Conservation (phyloP, 2,888 invertebrate species). For the Apocheima hispidaria region DNA sequence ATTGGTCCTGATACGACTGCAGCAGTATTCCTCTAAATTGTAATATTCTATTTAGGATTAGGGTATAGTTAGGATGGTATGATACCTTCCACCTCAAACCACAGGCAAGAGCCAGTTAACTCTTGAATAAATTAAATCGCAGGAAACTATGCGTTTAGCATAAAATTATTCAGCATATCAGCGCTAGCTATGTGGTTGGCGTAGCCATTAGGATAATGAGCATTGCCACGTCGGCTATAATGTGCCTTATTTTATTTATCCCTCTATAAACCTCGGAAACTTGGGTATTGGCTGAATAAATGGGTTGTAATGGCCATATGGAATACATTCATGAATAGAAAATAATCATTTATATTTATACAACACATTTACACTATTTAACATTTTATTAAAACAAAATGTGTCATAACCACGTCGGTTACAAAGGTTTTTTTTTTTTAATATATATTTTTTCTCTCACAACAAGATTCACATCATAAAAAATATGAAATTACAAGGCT, state of each 20-base stretch:
- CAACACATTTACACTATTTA: too few species aligned
- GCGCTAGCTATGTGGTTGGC: not conserved
- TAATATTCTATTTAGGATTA: too few species aligned
- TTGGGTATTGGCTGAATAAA: not conserved
- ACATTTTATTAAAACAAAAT: too few species aligned
- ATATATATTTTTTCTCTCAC: too few species aligned
- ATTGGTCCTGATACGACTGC: too few species aligned
- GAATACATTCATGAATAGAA: not conserved
- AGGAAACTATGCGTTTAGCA: constrained; percentile 12
- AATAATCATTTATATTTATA: not conserved
- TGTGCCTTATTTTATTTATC: constrained; percentile 11
- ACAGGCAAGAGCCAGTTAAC: not conserved
- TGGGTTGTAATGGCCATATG: not conserved
- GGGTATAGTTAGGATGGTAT: too few species aligned
- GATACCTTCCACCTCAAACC: too few species aligned
- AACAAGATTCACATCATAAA: too few species aligned
- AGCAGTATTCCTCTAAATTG: too few species aligned
- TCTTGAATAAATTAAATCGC: not conserved
- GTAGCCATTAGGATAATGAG: constrained; percentile 25
- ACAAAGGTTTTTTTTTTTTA: too few species aligned
- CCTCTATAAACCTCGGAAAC: not conserved
- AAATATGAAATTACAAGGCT: too few species aligned
- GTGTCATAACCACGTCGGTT: too few species aligned
- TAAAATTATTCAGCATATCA: constrained; percentile 13
- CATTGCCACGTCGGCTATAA: constrained; percentile 2